Base-by-base conservation (phyloP, 2,888 invertebrate genomes). In the Folsomia manolachei region DNA sequence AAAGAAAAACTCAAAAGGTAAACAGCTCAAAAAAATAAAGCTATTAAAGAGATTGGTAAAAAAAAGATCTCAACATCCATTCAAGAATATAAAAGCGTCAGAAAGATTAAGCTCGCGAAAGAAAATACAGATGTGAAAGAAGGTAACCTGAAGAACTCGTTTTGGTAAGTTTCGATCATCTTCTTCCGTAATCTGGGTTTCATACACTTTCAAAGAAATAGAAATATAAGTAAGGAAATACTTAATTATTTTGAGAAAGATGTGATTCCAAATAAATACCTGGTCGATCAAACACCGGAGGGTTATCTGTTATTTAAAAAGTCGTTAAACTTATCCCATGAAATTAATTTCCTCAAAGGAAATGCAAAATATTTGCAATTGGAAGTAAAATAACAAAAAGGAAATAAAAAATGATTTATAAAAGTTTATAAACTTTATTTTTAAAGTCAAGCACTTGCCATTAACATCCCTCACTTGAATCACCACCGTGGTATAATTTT, bases 401-500 rank as follows among this genome's bases (percentile, higher is more conserved):
- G 39, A n/a, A 27, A n/a, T n/a, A n/a, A n/a, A n/a, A n/a, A n/a
- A n/a, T n/a, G n/a, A n/a, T n/a, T n/a, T n/a, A n/a, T n/a, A n/a
- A 39, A 39, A 39, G 39, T 39, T 39, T 39, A 21, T 23, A 27
- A 69, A 60, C 9, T 60, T 27, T 27, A 19, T 2, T n/a, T 64
- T 64, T 62, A 24, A 64, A 63, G 18, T 26, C 65, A 24, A 24
- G 18, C n/a, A 4, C 71, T 97, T 97, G 88, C 98, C 97, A 86
- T 97, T 97, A 81, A 97, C 95, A 85, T 98, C 97, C 86, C 95
- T 96, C 82, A 97, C 94, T 86, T 95, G 94, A 83, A 97, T 96
- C 83, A 96, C 95, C 80, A 97, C 96, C 56, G 94, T 95, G 61
- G 96, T 96, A 87, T 93, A 94, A 88, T 96, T 96, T 86, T 97